Percentiles rank a stretch among this genome's conserved stretches.
Evolutionary conservation across 2,113 vertebrate genomes (phyloP).

Genomic region (Macaca nemestrina): DNA sequence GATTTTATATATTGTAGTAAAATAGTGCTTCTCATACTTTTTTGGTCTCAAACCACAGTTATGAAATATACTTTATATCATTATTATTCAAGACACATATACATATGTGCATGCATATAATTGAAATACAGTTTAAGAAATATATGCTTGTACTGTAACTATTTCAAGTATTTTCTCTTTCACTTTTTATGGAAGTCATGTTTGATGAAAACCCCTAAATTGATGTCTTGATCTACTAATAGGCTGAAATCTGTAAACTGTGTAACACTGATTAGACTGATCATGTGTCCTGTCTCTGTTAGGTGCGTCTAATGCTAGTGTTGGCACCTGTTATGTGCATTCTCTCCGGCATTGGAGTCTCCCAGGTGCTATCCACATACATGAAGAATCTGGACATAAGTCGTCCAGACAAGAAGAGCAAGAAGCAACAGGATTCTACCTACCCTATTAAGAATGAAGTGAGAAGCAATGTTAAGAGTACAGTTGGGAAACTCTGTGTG

Average conservation of each 20-base stretch:
- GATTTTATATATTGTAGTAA: constrained; percentile 27
- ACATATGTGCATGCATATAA: background rate
- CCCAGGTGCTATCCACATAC: constrained; percentile 97
- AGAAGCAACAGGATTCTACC: constrained; percentile 97
- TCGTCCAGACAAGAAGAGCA: constrained; percentile 95
- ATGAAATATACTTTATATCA: constrained; percentile 5
- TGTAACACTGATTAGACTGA: background rate
- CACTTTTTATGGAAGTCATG: background rate
- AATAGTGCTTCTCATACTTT: background rate
- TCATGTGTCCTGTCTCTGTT: background rate
- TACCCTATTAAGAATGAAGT: constrained; percentile 99
- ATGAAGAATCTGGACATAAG: constrained; percentile 99
- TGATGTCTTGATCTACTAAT: background rate
- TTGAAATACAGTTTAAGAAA: background rate
- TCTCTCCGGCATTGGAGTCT: constrained; percentile 97
- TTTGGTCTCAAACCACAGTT: background rate
- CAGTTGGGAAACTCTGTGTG: background rate
- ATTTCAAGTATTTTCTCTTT: background rate
- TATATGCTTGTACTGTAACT: background rate
- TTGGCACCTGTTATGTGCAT: constrained; percentile 99
- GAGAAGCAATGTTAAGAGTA: background rate
- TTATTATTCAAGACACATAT: background rate
- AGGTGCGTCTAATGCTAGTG: constrained; percentile 99
- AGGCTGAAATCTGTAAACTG: background rate
- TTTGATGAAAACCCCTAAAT: constrained; percentile 10